Evolutionary conservation across 2,113 vertebrate genomes (phyloP).

Genomic region (Cyprinodon variegatus): DNA sequence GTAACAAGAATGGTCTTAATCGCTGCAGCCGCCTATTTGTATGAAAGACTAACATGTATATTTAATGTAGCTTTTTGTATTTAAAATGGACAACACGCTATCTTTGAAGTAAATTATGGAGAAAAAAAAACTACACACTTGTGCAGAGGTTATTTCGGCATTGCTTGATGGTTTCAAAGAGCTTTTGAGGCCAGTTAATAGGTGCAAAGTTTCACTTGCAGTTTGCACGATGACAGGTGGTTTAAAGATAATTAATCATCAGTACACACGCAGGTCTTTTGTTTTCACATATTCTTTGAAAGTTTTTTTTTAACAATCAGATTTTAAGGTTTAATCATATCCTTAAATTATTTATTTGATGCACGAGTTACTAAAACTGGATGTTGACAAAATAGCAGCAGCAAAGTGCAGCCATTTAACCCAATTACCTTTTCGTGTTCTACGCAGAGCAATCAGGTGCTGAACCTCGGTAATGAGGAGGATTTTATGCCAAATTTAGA

Average conservation of each 20-base stretch:
- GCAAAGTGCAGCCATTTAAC: conserved; percentile 87
- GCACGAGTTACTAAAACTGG: conserved; percentile 62
- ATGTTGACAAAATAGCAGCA: conserved; percentile 81
- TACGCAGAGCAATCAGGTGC: conserved; percentile 95
- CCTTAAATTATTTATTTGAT: background rate
- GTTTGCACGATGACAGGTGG: conserved; percentile 62
- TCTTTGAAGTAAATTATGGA: conserved; percentile 99
- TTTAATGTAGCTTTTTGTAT: conserved; percentile 99
- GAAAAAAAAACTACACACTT: conserved; percentile 80
- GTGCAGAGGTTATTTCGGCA: conserved; percentile 91
- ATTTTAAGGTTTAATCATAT: background rate
- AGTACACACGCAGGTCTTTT: conserved; percentile 5
- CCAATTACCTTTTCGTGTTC: conserved; percentile 94
- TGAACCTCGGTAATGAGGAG: conserved; percentile 98
- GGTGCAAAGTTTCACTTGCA: conserved; percentile 57
- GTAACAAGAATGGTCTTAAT: conserved; percentile 91
- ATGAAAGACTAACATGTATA: conserved; percentile 99
- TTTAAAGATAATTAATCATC: conserved; percentile 44
- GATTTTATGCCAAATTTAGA: conserved; percentile 99
- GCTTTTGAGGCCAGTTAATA: conserved; percentile 77
- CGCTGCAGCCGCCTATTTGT: conserved; percentile 91
- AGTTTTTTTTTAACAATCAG: background rate
- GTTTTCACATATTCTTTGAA: conserved; percentile 9
- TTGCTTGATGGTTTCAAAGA: conserved; percentile 78
- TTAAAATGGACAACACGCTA: conserved; percentile 99